phyloP scores from a whole-genome alignment of 2,797 vertebrate genomes.

The Spea hammondii region DNA sequence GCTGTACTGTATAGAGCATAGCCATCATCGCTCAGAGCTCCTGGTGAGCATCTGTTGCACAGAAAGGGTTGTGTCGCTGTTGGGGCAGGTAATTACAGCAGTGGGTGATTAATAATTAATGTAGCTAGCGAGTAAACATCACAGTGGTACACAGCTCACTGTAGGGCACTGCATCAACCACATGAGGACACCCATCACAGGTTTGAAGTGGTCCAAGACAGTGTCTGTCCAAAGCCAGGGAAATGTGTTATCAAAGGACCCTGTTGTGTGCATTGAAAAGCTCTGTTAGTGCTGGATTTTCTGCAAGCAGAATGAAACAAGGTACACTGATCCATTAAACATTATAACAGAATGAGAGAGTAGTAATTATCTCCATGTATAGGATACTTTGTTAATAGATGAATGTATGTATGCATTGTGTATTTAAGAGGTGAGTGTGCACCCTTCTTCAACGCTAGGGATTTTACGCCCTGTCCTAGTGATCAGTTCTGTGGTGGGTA shows the following conservation, averaged over 20 bases:
- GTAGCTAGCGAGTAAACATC: conserved; percentile 41
- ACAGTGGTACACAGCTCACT: conserved; percentile 37
- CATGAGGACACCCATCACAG: not conserved
- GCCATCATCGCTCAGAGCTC: conserved; percentile 9
- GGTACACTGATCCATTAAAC: too few relatives aligned
- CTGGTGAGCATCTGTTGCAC: conserved; percentile 30
- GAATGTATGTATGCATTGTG: too few relatives aligned
- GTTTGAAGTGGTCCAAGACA: not conserved
- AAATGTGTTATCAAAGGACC: not conserved
- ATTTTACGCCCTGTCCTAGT: not conserved
- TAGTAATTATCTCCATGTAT: too few relatives aligned
- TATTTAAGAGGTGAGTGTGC: too few relatives aligned
- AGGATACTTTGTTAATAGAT: too few relatives aligned
- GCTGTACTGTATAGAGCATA: conserved; percentile 4
- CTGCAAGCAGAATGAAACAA: too few relatives aligned
- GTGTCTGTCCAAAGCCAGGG: not conserved
- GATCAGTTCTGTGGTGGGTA: conserved; percentile 13
- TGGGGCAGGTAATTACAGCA: conserved; percentile 47
- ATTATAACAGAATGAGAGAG: too few relatives aligned
- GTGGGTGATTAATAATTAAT: conserved; percentile 47
- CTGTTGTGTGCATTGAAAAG: too few relatives aligned
- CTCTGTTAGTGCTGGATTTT: too few relatives aligned
- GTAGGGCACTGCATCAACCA: conserved; percentile 13
- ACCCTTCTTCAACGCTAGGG: not conserved
- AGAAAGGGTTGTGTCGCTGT: conserved; percentile 34